phyloP scores from a whole-genome alignment of 53 echinoderm and acorn worm genomes.

The Astropecten irregularis region DNA sequence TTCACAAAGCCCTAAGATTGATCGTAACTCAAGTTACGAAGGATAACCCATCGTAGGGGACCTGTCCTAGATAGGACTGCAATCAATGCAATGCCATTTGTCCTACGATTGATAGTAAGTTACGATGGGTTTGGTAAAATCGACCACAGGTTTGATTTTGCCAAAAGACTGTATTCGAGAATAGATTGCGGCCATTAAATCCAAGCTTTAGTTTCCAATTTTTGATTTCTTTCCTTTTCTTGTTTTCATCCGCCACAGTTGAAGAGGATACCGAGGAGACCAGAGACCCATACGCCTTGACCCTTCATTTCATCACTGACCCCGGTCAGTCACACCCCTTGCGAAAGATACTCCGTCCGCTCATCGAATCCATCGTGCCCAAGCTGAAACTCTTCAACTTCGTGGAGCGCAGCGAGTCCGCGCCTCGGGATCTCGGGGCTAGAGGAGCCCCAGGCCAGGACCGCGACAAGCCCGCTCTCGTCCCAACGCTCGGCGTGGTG shows the following conservation, averaged over 20 bases:
- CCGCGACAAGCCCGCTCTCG: slow-evolving; percentile 11
- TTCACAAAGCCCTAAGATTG: too few relatives aligned
- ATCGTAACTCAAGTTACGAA: too few relatives aligned
- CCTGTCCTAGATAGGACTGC: too few relatives aligned
- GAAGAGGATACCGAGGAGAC: slow-evolving; percentile 21
- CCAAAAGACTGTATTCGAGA: too few relatives aligned
- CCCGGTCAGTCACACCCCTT: slow-evolving; percentile 29
- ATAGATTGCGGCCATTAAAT: too few relatives aligned
- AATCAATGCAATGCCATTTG: too few relatives aligned
- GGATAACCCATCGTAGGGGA: too few relatives aligned
- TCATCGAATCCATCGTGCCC: slow-evolving; percentile 56
- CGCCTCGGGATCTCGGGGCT: background rate
- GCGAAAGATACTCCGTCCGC: slow-evolving; percentile 40
- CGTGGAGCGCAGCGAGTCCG: slow-evolving; percentile 59
- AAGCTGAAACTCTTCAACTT: slow-evolving; percentile 64
- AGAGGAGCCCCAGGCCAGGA: background rate
- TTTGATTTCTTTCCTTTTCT: background rate
- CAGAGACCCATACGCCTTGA: slow-evolving; percentile 51
- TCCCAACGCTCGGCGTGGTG: slow-evolving; percentile 60
- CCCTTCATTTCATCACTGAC: slow-evolving; percentile 63
- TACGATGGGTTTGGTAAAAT: too few relatives aligned
- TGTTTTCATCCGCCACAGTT: too few relatives aligned
- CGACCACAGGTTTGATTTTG: too few relatives aligned
- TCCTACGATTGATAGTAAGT: too few relatives aligned
- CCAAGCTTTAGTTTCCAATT: too few relatives aligned